A percentile compares a stretch with the other conserved stretches of the same genome.
phyloP scores from a whole-genome alignment of 2,888 invertebrate species.

The Polymixis flavicincta region DNA sequence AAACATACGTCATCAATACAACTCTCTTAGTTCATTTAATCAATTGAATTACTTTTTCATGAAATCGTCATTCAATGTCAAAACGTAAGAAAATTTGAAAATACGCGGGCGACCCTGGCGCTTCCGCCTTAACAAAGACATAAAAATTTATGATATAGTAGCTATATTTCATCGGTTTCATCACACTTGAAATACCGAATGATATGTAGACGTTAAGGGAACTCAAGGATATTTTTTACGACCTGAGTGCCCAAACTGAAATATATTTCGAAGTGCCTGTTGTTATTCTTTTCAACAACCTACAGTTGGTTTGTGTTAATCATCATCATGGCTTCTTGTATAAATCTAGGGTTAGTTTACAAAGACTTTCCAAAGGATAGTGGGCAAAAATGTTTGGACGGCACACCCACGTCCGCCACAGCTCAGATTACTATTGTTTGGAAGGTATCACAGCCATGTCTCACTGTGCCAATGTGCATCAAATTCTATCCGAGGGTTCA shows the following conservation, averaged over 20 bases:
- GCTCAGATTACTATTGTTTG: too few relatives aligned
- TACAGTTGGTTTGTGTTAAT: neutral
- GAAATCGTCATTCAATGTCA: too few relatives aligned
- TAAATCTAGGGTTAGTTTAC: neutral
- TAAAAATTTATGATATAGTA: neutral
- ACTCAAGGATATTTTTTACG: neutral
- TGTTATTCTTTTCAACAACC: neutral
- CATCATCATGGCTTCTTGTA: neutral
- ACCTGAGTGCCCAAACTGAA: neutral
- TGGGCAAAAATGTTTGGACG: too few relatives aligned
- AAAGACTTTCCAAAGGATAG: too few relatives aligned
- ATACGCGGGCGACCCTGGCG: too few relatives aligned
- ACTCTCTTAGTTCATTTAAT: too few relatives aligned
- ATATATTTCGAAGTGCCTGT: neutral
- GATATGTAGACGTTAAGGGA: neutral
- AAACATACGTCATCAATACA: neutral
- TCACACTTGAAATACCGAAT: neutral
- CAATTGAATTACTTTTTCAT: too few relatives aligned
- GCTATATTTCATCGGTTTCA: neutral
- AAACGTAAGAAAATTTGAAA: too few relatives aligned
- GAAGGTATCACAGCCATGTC: too few relatives aligned
- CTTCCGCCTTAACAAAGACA: neutral
- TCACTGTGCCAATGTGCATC: too few relatives aligned
- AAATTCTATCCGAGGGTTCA: too few relatives aligned
- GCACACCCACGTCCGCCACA: too few relatives aligned